phyloP scores from a whole-genome alignment of 2,888 invertebrate species.

The Taphrorychus bicolor region DNA sequence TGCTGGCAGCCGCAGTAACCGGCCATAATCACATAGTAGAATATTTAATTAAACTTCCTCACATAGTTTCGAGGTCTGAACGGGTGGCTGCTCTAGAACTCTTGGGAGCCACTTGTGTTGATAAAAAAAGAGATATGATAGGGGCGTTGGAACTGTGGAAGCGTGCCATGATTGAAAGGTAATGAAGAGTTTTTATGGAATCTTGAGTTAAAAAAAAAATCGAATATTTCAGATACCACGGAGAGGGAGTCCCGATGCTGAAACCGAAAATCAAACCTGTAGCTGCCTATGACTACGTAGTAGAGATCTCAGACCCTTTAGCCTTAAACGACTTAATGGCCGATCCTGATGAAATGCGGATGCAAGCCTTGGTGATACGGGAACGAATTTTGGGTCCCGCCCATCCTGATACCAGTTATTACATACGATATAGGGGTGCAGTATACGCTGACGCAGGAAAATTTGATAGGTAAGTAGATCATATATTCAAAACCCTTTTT shows the following conservation, averaged over 20 bases:
- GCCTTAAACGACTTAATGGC: slow-evolving; percentile 85
- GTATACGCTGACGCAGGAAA: slow-evolving; percentile 93
- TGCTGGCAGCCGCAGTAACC: slow-evolving; percentile 90
- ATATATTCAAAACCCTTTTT: not conserved
- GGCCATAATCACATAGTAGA: slow-evolving; percentile 94
- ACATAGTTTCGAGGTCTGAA: slow-evolving; percentile 76
- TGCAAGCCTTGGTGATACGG: slow-evolving; percentile 91
- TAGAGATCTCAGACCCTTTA: slow-evolving; percentile 80
- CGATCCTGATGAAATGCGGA: slow-evolving; percentile 95
- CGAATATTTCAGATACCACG: slow-evolving; percentile 50
- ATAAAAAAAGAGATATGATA: slow-evolving; percentile 93
- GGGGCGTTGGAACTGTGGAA: slow-evolving; percentile 90
- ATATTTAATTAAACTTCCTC: slow-evolving; percentile 79
- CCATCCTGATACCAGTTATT: slow-evolving; percentile 96
- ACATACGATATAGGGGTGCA: slow-evolving; percentile 77
- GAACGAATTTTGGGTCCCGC: slow-evolving; percentile 91
- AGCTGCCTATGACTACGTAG: slow-evolving; percentile 87
- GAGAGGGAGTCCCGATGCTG: slow-evolving; percentile 70
- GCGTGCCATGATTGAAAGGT: slow-evolving; percentile 89
- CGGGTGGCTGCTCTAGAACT: slow-evolving; percentile 90
- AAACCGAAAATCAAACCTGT: slow-evolving; percentile 76
- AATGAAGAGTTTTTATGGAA: slow-evolving; percentile 12
- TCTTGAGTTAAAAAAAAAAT: not conserved
- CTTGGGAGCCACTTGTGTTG: slow-evolving; percentile 94
- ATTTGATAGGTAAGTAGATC: slow-evolving; percentile 66